Base-by-base conservation (phyloP, 2,113 vertebrate genomes). In the Macquaria australasica region DNA sequence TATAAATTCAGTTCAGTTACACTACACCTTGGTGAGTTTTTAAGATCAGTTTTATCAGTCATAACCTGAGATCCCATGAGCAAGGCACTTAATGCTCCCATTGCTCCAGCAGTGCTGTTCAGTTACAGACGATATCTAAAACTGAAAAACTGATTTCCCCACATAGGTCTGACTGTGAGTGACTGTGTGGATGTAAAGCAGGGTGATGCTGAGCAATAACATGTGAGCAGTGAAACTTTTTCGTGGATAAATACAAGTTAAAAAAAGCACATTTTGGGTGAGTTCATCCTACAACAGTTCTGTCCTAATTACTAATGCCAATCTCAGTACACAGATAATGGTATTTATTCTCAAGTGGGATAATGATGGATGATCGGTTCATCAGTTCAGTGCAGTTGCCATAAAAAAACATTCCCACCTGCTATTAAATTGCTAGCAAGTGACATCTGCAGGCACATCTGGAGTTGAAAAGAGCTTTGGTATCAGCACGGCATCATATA, bases 361-460 rank as follows among this genome's bases (percentile, higher is more conserved):
- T 83, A 67, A 81, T 88, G 55, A 88, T 83, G 56, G 53, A 70
- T 81, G 58, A 87, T 69, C 0, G 51, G 81, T 83, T 82, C 78
- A 88, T 86, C 82, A 64, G 76, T 82, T 83, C 56, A 77, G 64
- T 20, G 3, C 83, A 84, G 85, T 82, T 80, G 51, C 81, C 56
- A 79, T 80, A 66, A 84, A n/a, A 91, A 89, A 89, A 80, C 68
- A 79, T 79, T 34, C 73, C 74, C 81, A 71, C 72, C 84, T 86
- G 73, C 75, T 50, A 90, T 87, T 77, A 83, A 80, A 88, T 81
- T 87, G 72, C 62, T 43, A 31, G 51, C 86, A 90, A 73, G 81
- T 82, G 80, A 88, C 89, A 92, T 91, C 85, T 93, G 91, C 68
- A 77, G 53, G 77, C 81, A 85, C 89, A 93, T 88, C 90, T 93